phyloP scores from a whole-genome alignment of 1,140 invertebrate genomes.

The Euborellia annulipes region DNA sequence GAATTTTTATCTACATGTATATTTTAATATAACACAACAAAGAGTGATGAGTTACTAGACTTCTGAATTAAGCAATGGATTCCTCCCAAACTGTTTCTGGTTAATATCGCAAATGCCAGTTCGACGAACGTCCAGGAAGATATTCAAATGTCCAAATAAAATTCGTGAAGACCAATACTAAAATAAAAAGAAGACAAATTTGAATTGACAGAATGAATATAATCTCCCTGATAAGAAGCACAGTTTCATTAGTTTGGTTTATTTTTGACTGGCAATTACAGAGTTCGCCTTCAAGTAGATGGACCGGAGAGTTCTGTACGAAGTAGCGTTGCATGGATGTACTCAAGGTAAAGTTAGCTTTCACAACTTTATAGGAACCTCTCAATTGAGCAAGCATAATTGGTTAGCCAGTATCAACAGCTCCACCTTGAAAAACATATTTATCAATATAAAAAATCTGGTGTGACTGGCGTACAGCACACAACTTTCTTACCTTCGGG shows the following conservation, averaged over 20 bases:
- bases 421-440: conserved; percentile 43
- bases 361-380: conserved; percentile 45
- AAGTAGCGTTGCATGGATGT: conserved; percentile 49
- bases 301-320: conserved; percentile 43
- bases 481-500: no score
- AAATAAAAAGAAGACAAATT: conserved; percentile 18
- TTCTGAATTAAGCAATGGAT: conserved; percentile 14
- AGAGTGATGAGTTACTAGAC: no score
- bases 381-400: conserved; percentile 57
- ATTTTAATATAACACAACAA: no score
- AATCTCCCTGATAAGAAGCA: no score
- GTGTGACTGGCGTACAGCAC: no score
- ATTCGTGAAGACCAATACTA: conserved; percentile 52
- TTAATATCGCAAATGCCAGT: conserved; percentile 58
- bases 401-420: conserved; percentile 45
- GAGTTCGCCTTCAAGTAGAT: conserved; percentile 50
- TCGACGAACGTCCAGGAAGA: conserved; percentile 42
- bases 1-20: no score
- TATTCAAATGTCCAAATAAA: conserved; percentile 63
- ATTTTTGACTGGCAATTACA: conserved; percentile 31
- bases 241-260: no score
- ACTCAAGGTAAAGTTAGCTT: conserved; percentile 51
- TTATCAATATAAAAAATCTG: no score
- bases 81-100: conserved; percentile 57
- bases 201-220: no score